Conservation (phyloP, 2,113 vertebrate genomes). For the Nothobranchius kuhntae region DNA sequence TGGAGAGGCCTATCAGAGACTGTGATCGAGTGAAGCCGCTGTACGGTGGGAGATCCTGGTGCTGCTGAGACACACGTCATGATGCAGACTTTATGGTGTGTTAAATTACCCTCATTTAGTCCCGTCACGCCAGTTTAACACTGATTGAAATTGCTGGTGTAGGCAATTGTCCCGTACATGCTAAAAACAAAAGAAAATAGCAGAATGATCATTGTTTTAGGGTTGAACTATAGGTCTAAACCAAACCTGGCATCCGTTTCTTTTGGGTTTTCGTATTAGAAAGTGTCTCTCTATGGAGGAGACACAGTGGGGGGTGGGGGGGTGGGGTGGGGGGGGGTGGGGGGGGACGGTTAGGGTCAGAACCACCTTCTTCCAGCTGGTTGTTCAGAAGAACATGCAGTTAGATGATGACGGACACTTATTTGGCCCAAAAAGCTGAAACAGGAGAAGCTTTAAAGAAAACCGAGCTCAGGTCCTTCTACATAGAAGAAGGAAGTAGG, state of each 20-base stretch:
- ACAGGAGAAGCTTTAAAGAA: no score
- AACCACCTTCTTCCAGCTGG: slow-evolving; percentile 19
- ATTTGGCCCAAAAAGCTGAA: no score
- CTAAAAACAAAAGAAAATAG: slow-evolving; percentile 13
- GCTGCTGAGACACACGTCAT: slow-evolving; percentile 41
- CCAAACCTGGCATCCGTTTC: not conserved
- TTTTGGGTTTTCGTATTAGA: not conserved
- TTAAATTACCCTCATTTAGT: slow-evolving; percentile 61
- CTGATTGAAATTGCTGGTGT: slow-evolving; percentile 33
- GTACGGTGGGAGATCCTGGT: slow-evolving; percentile 11
- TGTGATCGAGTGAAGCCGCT: slow-evolving; percentile 37
- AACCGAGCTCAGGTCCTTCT: no score
- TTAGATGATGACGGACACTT: no score
- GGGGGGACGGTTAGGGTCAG: slow-evolving; percentile 45
- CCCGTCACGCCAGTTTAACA: slow-evolving; percentile 47
- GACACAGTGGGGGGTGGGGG: no score
- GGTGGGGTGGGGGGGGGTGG: slow-evolving; percentile 18
- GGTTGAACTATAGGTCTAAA: no score
- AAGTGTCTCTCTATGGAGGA: no score
- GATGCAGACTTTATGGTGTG: slow-evolving; percentile 45
- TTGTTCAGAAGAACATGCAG: no score
- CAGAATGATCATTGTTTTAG: not conserved
- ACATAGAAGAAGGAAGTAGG: no score
- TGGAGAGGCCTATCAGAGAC: slow-evolving; percentile 53
- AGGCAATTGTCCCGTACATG: not conserved